phyloP scores from a whole-genome alignment of 2,797 vertebrate genomes.

The Lerista edwardsae region DNA sequence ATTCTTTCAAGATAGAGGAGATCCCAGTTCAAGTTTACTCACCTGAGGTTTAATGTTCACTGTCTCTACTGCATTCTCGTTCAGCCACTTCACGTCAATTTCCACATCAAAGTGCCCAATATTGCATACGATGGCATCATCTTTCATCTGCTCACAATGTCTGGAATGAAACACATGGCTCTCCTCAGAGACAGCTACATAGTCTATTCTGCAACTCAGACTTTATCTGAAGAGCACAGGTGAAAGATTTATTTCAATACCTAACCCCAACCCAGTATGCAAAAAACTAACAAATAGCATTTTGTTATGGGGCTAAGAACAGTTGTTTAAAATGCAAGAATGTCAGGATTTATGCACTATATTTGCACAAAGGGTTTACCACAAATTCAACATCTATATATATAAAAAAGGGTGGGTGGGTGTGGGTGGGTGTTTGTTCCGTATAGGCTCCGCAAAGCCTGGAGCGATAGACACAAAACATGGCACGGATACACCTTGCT shows the following conservation, averaged over 20 bases:
- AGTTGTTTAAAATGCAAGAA: not conserved
- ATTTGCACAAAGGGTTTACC: no score
- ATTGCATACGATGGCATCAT: slow-evolving; percentile 95
- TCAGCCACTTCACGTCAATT: slow-evolving; percentile 95
- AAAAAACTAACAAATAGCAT: no score
- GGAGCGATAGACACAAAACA: no score
- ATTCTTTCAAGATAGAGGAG: not conserved
- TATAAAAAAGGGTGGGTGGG: no score
- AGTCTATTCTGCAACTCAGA: not conserved
- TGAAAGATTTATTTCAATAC: not conserved
- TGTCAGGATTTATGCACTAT: not conserved
- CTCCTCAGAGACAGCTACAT: not conserved
- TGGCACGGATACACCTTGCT: no score
- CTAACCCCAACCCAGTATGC: not conserved
- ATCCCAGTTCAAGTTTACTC: slow-evolving; percentile 20
- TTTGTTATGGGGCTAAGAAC: no score
- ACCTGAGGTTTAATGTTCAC: slow-evolving; percentile 97
- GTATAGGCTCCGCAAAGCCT: no score
- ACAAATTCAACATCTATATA: no score
- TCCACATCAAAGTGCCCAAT: slow-evolving; percentile 98
- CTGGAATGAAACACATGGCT: slow-evolving; percentile 67
- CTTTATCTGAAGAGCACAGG: not conserved
- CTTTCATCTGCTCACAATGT: slow-evolving; percentile 97
- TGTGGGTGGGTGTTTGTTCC: no score
- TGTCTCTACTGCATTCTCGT: slow-evolving; percentile 84